A percentile compares a stretch with the other conserved stretches of the same genome.
Evolutionary conservation across 2,797 vertebrate species (phyloP).

Genomic region (Spondyliosoma cantharus): DNA sequence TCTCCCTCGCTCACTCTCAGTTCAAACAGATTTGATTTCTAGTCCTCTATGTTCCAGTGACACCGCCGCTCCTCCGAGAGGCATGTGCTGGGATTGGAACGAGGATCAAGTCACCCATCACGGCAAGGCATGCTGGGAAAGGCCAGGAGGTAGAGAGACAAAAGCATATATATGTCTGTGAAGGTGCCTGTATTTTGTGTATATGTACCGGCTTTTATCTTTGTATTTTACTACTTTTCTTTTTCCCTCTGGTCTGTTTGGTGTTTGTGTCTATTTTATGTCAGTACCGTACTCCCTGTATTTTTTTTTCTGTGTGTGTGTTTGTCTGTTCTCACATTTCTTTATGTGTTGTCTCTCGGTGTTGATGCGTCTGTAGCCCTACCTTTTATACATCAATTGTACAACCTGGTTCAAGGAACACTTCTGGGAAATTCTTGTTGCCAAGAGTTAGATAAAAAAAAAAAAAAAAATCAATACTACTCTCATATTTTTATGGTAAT

Average conservation of each 20-base stretch:
- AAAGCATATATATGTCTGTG: constrained; percentile 35
- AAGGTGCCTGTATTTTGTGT: constrained; percentile 33
- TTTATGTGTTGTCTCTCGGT: neutral
- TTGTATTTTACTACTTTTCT: neutral
- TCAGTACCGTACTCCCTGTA: neutral
- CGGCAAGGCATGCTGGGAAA: constrained; percentile 72
- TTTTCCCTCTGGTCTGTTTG: neutral
- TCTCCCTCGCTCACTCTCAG: constrained; percentile 70
- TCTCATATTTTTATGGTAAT: constrained; percentile 8
- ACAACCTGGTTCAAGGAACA: constrained; percentile 1
- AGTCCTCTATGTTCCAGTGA: constrained; percentile 78
- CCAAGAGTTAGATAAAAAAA: neutral
- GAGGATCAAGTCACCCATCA: constrained; percentile 72
- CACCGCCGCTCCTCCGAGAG: constrained; percentile 73
- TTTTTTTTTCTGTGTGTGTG: constrained; percentile 1
- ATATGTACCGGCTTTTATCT: constrained; percentile 23
- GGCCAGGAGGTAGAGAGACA: constrained; percentile 60
- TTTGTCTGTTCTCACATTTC: neutral
- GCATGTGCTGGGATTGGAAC: constrained; percentile 71
- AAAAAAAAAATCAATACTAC: neutral
- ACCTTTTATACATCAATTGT: neutral
- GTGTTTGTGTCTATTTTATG: constrained; percentile 19
- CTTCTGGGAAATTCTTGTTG: constrained; percentile 11
- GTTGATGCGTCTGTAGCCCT: neutral
- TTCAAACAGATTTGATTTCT: constrained; percentile 83